Evolutionary conservation across 2,113 vertebrate species (phyloP).

Genomic region (Calonectris borealis): DNA sequence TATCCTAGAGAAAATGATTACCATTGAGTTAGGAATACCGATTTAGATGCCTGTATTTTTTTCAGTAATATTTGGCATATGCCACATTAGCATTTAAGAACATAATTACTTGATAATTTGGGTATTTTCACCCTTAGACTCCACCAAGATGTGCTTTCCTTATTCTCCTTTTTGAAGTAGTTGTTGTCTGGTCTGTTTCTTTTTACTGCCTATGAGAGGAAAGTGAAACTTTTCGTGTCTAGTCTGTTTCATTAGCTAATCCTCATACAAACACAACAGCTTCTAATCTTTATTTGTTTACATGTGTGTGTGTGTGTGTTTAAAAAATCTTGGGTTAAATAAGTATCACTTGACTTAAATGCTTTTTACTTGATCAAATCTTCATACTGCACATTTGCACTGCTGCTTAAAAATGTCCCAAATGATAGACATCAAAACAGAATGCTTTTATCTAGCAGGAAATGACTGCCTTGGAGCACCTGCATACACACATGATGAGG

Average conservation of each 20-base stretch:
- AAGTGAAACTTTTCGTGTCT: background rate
- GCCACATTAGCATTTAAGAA: background rate
- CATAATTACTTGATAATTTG: background rate
- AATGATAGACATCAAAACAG: background rate
- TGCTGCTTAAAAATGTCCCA: background rate
- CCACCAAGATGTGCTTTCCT: background rate
- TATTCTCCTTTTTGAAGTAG: background rate
- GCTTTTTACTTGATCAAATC: background rate
- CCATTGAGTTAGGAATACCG: background rate
- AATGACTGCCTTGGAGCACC: conserved; percentile 1
- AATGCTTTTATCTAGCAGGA: conserved; percentile 19
- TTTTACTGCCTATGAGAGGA: background rate
- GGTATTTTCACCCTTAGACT: background rate
- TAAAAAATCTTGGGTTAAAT: background rate
- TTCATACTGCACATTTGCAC: background rate
- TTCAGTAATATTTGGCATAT: background rate
- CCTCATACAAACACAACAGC: background rate
- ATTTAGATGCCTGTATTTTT: background rate
- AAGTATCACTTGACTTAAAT: background rate
- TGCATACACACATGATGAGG: background rate
- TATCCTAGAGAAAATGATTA: background rate
- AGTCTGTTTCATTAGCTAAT: background rate
- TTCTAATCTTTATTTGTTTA: background rate
- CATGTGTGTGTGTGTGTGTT: background rate
- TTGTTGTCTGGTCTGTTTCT: background rate